Evolutionary conservation across 2,797 vertebrate species (phyloP), one percentile per base, ranked within the genome.

Genomic region (Chelonia mydas): DNA sequence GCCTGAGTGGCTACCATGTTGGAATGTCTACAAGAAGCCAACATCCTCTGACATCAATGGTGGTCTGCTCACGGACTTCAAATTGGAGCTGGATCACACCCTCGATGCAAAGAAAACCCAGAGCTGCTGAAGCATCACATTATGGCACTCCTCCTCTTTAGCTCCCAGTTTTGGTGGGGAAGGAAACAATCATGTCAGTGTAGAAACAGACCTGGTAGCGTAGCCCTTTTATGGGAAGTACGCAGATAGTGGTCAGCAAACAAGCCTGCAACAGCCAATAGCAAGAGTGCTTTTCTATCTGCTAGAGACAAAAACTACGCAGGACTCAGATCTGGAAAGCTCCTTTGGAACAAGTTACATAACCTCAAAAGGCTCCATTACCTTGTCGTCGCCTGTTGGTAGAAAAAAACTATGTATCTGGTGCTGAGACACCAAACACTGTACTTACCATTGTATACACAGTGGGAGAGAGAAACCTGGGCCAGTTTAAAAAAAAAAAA

Each of bases 1-100:
- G 89, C 94, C 1, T 1, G 94, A 96, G 94, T 94, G 96, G 94
- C 97, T 97, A 96, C 91, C 93, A 84, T 1, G 0, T 88, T 96
- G 96, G 96, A 96, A 93, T 88, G 77, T 65, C 96, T 96, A 95
- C 96, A 96, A 95, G 53, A 94, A 90, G 89, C 0, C 1, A 0
- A 88, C 50, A 55, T 80, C 77, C 59, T 72, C 77, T 84, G 74
- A 83, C 37, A 87, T 49, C 77, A 83, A 37, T 0, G 0, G 0
- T 88, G 92, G 93, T 4, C 78, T 72, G 86, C n/a, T 53, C 72
- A 50, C 25, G 77, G 86, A 61, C 76, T 94, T 90, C 31, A 86
- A 57, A 65, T n/a, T 65, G 61, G 8, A 65, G 61, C 15, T 65
- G 33, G 55, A 57, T 57, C 55, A 57, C 27, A 57, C 61, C 7